Percentiles rank a stretch among this genome's conserved stretches.
These are phyloP conservation scores for Hypolimnas misippus DNA, from an alignment of 2,888 invertebrate species.

Conservation along the genomic window DNA sequence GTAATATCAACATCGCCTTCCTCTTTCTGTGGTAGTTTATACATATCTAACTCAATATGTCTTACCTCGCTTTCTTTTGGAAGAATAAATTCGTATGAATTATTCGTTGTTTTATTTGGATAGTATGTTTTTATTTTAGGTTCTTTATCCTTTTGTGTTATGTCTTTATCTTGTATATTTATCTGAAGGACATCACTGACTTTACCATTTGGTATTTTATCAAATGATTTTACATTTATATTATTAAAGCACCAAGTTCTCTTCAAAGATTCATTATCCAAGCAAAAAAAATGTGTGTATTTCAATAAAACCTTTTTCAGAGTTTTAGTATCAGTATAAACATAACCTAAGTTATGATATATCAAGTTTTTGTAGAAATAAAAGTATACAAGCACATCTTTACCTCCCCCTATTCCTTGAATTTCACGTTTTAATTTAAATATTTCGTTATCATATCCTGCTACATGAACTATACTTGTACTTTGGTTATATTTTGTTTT, in stretches of 20 bases:
- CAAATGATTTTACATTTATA: not conserved
- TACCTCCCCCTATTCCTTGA: slow-evolving; percentile 15
- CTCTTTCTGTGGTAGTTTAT: no score
- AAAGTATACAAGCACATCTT: slow-evolving; percentile 31
- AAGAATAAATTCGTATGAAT: slow-evolving; percentile 19
- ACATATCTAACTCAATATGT: slow-evolving; percentile 17
- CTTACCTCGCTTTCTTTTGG: slow-evolving; percentile 15
- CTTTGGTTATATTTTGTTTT: not conserved
- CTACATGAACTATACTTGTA: slow-evolving; percentile 19
- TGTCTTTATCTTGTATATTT: not conserved
- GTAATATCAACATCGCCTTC: no score
- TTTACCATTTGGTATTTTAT: not conserved
- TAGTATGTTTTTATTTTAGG: no score
- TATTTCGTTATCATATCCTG: slow-evolving; percentile 33
- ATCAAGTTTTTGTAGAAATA: slow-evolving; percentile 18
- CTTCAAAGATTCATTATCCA: slow-evolving; percentile 14
- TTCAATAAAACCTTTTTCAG: slow-evolving; percentile 20
- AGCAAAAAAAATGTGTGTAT: slow-evolving; percentile 27
- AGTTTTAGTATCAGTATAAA: slow-evolving; percentile 15
- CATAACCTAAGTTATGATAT: slow-evolving; percentile 22
- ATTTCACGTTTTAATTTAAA: slow-evolving; percentile 25
- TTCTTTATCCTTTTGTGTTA: no score
- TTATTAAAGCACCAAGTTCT: slow-evolving; percentile 7
- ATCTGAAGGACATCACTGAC: not conserved
- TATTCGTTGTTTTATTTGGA: not conserved